Evolutionary conservation across 2,113 vertebrate species (phyloP).

Genomic region (Hypocryptadius cinnamomeus): DNA sequence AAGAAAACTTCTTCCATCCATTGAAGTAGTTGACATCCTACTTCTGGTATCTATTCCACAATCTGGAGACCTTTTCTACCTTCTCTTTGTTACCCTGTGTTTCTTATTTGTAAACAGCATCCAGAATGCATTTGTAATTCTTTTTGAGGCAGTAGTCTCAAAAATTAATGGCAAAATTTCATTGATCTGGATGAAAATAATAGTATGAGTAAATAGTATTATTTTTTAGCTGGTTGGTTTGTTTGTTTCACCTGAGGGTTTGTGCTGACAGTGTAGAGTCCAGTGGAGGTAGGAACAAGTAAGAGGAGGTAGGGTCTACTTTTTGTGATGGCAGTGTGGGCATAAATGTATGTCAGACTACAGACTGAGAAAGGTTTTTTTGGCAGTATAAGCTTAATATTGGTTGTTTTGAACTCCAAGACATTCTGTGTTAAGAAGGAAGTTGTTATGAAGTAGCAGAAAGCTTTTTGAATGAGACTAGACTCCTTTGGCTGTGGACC

Average conservation of each 20-base stretch:
- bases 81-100: background rate
- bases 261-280: background rate
- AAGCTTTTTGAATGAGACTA: background rate
- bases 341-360: background rate
- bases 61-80: background rate
- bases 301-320: background rate
- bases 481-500: background rate
- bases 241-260: background rate
- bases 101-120: background rate
- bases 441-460: background rate
- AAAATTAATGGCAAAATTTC: background rate
- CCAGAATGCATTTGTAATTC: background rate
- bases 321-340: background rate
- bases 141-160: background rate
- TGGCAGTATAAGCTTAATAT: background rate
- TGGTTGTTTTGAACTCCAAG: background rate
- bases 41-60: background rate
- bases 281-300: background rate
- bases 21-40: background rate
- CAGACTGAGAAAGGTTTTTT: background rate
- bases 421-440: background rate
- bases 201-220: background rate
- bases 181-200: background rate
- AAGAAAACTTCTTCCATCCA: background rate
- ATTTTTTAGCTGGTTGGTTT: background rate